Base-by-base conservation (phyloP, 1,140 invertebrate species). In the Coboldia fuscipes region DNA sequence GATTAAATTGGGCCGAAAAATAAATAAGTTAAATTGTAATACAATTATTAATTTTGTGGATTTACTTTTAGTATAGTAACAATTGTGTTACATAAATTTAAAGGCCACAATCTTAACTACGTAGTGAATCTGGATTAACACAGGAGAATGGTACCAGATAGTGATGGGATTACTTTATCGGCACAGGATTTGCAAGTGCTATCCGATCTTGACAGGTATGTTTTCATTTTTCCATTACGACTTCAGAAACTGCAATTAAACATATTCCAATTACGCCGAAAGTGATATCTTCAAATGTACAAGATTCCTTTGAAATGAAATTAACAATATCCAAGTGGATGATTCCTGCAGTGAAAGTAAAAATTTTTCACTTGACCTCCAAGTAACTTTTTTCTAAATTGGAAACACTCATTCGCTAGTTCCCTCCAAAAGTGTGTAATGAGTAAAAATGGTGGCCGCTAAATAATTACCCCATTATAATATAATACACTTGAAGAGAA, bases 131-230 rank as follows among this genome's bases (percentile, higher is more conserved):
- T 30, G 15, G 17, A 17, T 30, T 12, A 30, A 30, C 3, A 18
- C 9, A 4, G 12, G 12, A 32, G 21, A 4, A 37, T 37, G 36
- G 29, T 30, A 7, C 21, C 36, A 7, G 36, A 37, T 24, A 37
- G 36, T 17, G 36, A 37, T 20, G 36, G 32, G 19, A 54, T 62
- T 37, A 56, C 57, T 50, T 47, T 60, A 52, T 58, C 75, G 46
- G 68, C 69, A 31, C 72, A 75, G 50, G 79, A 84, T 57, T 56
- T 83, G 39, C 77, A 82, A 58, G 69, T 76, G 44, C 62, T 83
- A 39, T 79, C 78, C n/a, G 78, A 82, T 48, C 64, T 82, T 52
- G 78, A 84, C 63, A 83, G 79, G 79, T 82, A 63, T 54, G 42
- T 40, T n/a, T 29, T 37, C n/a, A n/a, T n/a, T n/a, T n/a, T n/a